Evolutionary conservation across 2,797 vertebrate genomes (phyloP).

Genomic region (Lutra lutra): DNA sequence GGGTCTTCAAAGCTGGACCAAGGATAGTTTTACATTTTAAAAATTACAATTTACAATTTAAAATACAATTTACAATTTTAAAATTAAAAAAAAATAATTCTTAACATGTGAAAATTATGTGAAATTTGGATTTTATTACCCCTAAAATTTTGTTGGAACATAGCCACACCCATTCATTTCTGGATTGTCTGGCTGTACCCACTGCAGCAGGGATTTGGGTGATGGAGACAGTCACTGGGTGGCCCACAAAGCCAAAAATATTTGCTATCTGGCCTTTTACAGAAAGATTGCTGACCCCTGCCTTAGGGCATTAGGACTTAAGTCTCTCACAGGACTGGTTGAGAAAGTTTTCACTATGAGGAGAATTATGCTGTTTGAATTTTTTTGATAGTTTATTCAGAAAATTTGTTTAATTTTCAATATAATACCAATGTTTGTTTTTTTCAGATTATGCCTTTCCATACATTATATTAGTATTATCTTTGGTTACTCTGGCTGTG

Average conservation of each 20-base stretch:
- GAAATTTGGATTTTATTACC: neutral
- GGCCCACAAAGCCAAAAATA: neutral
- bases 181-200: neutral
- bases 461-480: constrained; percentile 97
- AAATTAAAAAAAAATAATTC: neutral
- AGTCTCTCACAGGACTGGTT: neutral
- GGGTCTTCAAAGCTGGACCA: neutral
- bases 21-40: constrained; percentile 13
- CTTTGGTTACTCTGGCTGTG: constrained; percentile 95
- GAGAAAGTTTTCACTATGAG: neutral
- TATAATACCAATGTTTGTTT: constrained; percentile 62
- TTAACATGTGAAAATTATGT: neutral
- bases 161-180: neutral
- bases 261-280: neutral
- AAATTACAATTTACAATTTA: neutral
- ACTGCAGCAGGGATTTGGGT: neutral
- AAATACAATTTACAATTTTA: neutral
- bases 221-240: neutral
- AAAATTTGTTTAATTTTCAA: constrained; percentile 30
- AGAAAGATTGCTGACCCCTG: neutral
- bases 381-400: constrained; percentile 30
- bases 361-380: neutral
- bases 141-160: neutral
- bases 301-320: neutral
- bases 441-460: constrained; percentile 97